Evolutionary conservation across 2,888 invertebrate genomes (phyloP), one percentile per base, ranked within the genome.

Genomic region (Erynnis tages): DNA sequence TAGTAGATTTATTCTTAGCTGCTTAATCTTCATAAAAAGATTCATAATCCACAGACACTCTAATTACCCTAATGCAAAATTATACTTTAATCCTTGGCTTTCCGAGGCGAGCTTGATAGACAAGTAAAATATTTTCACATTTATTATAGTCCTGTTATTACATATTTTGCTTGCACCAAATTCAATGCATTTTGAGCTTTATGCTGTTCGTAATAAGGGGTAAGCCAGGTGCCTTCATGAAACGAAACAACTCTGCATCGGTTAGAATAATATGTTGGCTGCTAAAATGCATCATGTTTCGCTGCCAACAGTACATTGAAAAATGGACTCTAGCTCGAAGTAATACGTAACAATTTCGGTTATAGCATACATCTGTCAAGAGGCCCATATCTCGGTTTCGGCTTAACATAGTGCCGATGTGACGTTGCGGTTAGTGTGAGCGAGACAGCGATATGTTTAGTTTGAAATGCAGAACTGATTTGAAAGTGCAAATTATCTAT

Each of bases 211-310:
- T n/a, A 49, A 32, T 41, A 49, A 14, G 17, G 4, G 16, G n/a
- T 17, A 23, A 0, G 1, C 8, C 6, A n/a, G 13, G 16, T 16
- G 34, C 30, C 32, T 16, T 34, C 17, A 4, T 41, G 41, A 23
- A 34, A 27, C 17, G 34, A 49, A 49, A 41, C 34, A 41, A 34
- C 25, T 17, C 34, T 41, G 23, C 49, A 49, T 34, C 17, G 49
- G 41, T 32, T 41, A 32, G 32, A 49, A 49, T 41, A 49, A 49
- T 49, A 49, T 41, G 41, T 34, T 41, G 34, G 25, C 49, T 43
- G 49, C 41, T 49, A 49, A 49, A 49, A 49, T 49, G 49, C 49
- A 49, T 49, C 49, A 49, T 49, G 49, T 43, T 49, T 49, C 34
- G 25, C 49, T 49, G 49, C 41, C 49, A 49, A 35, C 41, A 27